Evolutionary conservation across 2,888 invertebrate species (phyloP).

Genomic region (Pammene aurita): DNA sequence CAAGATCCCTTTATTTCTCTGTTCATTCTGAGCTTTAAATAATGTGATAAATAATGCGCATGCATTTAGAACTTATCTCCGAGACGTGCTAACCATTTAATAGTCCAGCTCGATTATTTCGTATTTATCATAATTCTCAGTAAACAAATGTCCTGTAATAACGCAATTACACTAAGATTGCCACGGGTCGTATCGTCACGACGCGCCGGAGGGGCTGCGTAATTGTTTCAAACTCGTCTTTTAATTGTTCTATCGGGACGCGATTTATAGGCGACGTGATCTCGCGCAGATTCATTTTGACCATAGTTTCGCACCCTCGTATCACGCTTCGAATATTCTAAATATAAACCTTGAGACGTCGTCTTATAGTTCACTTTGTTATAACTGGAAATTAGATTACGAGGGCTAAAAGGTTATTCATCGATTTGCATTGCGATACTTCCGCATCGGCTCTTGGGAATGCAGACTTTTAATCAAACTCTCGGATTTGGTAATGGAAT

Average conservation of each 20-base stretch:
- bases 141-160: conserved; percentile 38
- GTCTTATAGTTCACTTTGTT: conserved; percentile 1
- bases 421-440: conserved; percentile 61
- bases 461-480: conserved; percentile 70
- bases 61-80: neutral
- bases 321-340: neutral
- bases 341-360: conserved; percentile 8
- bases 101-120: conserved; percentile 1
- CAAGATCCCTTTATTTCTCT: neutral
- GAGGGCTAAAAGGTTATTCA: conserved; percentile 1
- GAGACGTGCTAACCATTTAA: conserved; percentile 4
- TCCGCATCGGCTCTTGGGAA: conserved; percentile 78
- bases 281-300: conserved; percentile 69
- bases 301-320: neutral
- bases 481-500: conserved; percentile 22
- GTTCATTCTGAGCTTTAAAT: too few species aligned
- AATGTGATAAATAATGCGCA: neutral
- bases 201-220: conserved; percentile 75
- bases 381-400: neutral
- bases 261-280: conserved; percentile 81
- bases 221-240: conserved; percentile 83
- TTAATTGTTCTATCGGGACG: conserved; percentile 82
- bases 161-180: conserved; percentile 29
- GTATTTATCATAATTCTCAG: conserved; percentile 20
- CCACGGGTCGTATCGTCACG: conserved; percentile 62